Percentiles rank a stretch among this genome's conserved stretches.
Evolutionary conservation across 2,888 invertebrate species (phyloP).

Genomic region (Adelognathus sp.): DNA sequence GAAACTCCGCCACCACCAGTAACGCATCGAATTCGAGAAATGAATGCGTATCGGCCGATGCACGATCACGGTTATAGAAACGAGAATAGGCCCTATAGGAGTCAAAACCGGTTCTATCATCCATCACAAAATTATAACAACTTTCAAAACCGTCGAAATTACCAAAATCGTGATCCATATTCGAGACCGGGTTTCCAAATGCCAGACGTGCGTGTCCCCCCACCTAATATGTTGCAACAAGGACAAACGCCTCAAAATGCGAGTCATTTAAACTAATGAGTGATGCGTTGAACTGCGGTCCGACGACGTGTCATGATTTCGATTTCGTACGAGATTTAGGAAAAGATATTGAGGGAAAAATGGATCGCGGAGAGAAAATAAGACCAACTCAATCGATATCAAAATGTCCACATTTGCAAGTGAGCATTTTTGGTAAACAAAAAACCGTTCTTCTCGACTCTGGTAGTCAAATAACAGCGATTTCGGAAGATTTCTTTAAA

Average conservation of each 20-base stretch:
- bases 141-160: neutral
- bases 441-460: neutral
- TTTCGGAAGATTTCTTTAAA: neutral
- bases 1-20: neutral
- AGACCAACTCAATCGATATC: neutral
- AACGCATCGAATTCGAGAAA: neutral
- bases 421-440: neutral
- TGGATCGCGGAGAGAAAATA: neutral
- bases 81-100: neutral
- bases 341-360: neutral
- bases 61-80: neutral
- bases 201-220: constrained; percentile 6
- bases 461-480: neutral
- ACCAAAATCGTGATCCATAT: neutral
- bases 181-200: neutral
- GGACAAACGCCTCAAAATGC: neutral
- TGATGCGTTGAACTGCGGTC: constrained; percentile 2
- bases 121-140: neutral
- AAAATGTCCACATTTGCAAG: neutral
- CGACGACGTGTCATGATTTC: neutral
- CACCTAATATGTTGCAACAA: neutral
- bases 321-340: neutral
- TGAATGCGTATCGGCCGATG: neutral
- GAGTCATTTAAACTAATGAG: neutral
- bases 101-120: neutral